Conservation (phyloP, 2,113 vertebrate species). For the Anguilla japonica region DNA sequence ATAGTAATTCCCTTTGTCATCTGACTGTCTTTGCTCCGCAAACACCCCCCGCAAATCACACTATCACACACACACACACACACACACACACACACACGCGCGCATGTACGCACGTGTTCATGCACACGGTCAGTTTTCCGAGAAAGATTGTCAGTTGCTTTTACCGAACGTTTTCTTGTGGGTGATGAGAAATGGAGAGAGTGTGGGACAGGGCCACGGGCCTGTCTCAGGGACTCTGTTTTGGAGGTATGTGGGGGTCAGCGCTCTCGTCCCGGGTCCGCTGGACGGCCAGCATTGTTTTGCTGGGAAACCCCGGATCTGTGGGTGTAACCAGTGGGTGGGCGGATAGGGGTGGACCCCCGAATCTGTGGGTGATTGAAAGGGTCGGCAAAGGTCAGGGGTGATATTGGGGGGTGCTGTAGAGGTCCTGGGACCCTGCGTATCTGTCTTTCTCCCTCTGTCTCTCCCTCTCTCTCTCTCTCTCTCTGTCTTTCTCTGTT, state of each 20-base stretch:
- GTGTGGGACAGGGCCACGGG: not conserved
- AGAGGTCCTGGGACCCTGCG: slow-evolving; percentile 41
- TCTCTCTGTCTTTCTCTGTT: not conserved
- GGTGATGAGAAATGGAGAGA: not conserved
- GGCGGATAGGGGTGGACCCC: not conserved
- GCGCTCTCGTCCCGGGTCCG: not conserved
- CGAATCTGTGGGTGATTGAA: slow-evolving; percentile 32
- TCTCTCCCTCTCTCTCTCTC: not conserved
- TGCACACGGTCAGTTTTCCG: not conserved
- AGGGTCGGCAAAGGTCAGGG: slow-evolving; percentile 40
- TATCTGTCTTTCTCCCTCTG: not conserved
- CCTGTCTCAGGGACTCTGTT: not conserved
- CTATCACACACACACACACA: slow-evolving; percentile 12
- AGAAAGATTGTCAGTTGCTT: not conserved
- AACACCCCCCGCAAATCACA: slow-evolving; percentile 35
- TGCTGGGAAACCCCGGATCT: not conserved
- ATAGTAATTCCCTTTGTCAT: slow-evolving; percentile 31
- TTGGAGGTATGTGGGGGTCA: not conserved
- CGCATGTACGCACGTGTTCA: not conserved
- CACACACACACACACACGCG: not conserved
- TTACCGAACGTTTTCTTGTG: not conserved
- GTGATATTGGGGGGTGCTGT: slow-evolving; percentile 33
- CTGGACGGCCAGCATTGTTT: not conserved
- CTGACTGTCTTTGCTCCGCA: slow-evolving; percentile 31
- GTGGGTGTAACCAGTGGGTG: not conserved